A percentile compares a stretch with the other conserved stretches of the same genome.
These are phyloP conservation scores for Macaca fascicularis DNA, from an alignment of 2,113 vertebrate genomes.

Conservation along the genomic window DNA sequence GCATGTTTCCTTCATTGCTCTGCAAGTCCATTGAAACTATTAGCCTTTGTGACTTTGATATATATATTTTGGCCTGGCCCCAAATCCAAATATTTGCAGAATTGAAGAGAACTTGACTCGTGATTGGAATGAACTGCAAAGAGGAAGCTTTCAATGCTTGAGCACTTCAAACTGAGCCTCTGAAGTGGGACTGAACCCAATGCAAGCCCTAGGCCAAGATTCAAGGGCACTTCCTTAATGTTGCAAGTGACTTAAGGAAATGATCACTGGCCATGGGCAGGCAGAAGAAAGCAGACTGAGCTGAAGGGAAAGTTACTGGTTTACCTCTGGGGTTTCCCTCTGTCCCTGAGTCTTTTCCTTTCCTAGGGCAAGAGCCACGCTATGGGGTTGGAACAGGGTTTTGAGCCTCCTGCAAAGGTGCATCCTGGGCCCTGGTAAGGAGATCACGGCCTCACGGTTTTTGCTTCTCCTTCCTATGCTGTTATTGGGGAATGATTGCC, in stretches of 20 bases:
- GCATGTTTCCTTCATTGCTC: not conserved
- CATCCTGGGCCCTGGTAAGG: not conserved
- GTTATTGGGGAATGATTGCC: not conserved
- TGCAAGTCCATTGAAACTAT: not conserved
- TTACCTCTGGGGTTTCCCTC: not conserved
- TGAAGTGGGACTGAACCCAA: not conserved
- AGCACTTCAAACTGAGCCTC: not conserved
- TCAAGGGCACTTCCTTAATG: not conserved
- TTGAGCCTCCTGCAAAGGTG: not conserved
- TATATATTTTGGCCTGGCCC: not conserved
- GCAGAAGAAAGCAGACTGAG: not conserved
- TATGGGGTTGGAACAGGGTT: not conserved
- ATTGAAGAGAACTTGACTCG: not conserved
- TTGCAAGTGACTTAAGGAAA: not conserved
- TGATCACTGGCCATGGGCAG: not conserved
- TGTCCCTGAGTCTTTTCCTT: not conserved
- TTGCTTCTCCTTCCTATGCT: not conserved
- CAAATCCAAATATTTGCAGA: conserved; percentile 27
- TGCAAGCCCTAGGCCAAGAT: not conserved
- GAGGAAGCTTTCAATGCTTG: not conserved
- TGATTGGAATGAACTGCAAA: not conserved
- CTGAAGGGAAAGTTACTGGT: not conserved
- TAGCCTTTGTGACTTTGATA: not conserved
- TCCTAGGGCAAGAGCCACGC: accelerated
- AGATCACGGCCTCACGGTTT: not conserved